phyloP scores from a whole-genome alignment of 2,113 vertebrate species.

The Forbesichthys agassizii region DNA sequence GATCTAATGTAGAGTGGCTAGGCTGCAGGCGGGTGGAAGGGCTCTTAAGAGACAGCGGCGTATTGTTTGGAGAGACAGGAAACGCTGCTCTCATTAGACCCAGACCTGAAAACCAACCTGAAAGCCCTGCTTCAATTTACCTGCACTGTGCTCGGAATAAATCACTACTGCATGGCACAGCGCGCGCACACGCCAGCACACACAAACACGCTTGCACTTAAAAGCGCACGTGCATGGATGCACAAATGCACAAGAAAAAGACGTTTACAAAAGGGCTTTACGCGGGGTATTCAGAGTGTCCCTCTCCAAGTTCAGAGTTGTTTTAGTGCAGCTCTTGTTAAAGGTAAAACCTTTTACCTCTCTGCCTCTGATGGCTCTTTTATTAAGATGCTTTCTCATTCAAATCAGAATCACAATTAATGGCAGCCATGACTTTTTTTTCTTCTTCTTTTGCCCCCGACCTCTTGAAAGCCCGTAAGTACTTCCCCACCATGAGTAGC shows the following conservation, averaged over 20 bases:
- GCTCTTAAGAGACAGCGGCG: constrained; percentile 76
- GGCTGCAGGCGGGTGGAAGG: constrained; percentile 69
- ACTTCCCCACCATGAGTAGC: constrained; percentile 54
- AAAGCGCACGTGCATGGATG: neutral
- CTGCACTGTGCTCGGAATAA: constrained; percentile 81
- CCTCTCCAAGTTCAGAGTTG: constrained; percentile 72
- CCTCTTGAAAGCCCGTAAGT: constrained; percentile 51
- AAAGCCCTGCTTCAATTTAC: constrained; percentile 80
- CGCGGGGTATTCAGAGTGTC: constrained; percentile 77
- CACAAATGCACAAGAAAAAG: constrained; percentile 18
- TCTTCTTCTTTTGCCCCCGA: constrained; percentile 6
- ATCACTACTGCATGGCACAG: constrained; percentile 68
- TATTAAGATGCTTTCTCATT: constrained; percentile 74
- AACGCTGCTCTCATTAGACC: constrained; percentile 80
- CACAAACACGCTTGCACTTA: neutral
- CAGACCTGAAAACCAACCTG: constrained; percentile 80
- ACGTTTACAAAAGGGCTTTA: constrained; percentile 69
- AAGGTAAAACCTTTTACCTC: constrained; percentile 78
- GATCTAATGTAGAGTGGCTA: constrained; percentile 80
- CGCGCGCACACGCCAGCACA: neutral
- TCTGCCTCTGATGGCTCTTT: constrained; percentile 69
- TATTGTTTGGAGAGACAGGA: constrained; percentile 77
- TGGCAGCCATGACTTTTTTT: constrained; percentile 37
- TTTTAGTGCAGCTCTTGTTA: constrained; percentile 73
- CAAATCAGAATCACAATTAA: constrained; percentile 79